Percentiles rank a stretch among this genome's conserved stretches.
Evolutionary conservation across 2,113 vertebrate genomes (phyloP).

Genomic region (Phoxinus phoxinus): DNA sequence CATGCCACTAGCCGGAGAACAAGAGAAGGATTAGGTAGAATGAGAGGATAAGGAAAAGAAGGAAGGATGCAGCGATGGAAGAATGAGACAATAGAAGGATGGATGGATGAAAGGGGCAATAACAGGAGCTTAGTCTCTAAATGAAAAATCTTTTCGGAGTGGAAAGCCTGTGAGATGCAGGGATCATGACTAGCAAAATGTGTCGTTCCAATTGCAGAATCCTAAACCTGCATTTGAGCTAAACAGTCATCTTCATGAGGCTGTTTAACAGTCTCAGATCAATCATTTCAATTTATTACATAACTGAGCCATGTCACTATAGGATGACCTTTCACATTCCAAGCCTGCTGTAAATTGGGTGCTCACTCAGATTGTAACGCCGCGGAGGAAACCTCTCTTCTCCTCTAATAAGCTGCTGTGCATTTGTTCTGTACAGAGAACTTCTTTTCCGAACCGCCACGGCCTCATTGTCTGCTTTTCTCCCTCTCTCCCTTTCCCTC

Average conservation of each 20-base stretch:
- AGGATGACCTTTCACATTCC: slow-evolving; percentile 21
- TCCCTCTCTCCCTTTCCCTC: background rate
- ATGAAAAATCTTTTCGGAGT: background rate
- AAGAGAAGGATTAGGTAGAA: slow-evolving; percentile 57
- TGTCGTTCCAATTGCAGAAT: background rate
- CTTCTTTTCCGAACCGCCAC: background rate
- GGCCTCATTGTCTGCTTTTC: background rate
- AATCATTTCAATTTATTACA: slow-evolving; percentile 17
- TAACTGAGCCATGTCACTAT: background rate
- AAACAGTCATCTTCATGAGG: background rate
- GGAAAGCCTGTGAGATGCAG: background rate
- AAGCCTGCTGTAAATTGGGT: slow-evolving; percentile 11
- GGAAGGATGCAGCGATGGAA: slow-evolving; percentile 31
- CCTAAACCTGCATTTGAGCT: background rate
- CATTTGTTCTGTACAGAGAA: slow-evolving; percentile 6
- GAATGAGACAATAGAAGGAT: slow-evolving; percentile 38
- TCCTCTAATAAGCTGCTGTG: slow-evolving; percentile 13
- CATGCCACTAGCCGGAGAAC: slow-evolving; percentile 46
- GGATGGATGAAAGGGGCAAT: slow-evolving; percentile 29
- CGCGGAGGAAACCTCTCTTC: background rate
- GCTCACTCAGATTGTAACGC: slow-evolving; percentile 6
- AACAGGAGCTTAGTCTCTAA: slow-evolving; percentile 18
- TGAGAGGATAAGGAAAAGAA: slow-evolving; percentile 56
- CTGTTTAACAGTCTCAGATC: background rate
- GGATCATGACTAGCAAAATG: background rate